These are phyloP conservation scores for Ennomos quercinarius DNA, from an alignment of 2,888 invertebrate genomes.

Conservation along the genomic window DNA sequence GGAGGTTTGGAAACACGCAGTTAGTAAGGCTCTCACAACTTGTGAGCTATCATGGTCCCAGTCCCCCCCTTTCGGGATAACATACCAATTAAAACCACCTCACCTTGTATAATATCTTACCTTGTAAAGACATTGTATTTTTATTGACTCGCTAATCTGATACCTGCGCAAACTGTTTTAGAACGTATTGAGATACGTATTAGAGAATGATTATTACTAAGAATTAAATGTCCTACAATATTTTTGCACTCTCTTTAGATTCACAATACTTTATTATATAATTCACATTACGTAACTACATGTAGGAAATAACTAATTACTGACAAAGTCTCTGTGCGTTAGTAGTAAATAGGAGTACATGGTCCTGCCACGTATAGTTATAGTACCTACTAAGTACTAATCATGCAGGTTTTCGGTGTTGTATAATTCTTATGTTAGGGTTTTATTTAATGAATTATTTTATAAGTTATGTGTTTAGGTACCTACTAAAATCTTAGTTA, in stretches of 20 bases:
- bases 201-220: slow-evolving; percentile 19
- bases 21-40: too few relatives aligned
- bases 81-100: too few relatives aligned
- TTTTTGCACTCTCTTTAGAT: slow-evolving; percentile 54
- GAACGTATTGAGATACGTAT: slow-evolving; percentile 24
- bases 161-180: not conserved
- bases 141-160: not conserved
- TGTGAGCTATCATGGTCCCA: too few relatives aligned
- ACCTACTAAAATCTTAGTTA: slow-evolving; percentile 54
- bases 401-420: slow-evolving; percentile 58
- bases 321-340: slow-evolving; percentile 46
- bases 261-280: slow-evolving; percentile 37
- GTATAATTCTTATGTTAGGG: slow-evolving; percentile 63
- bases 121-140: too few relatives aligned
- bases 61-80: too few relatives aligned
- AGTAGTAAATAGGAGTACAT: slow-evolving; percentile 19
- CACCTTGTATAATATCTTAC: too few relatives aligned
- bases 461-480: slow-evolving; percentile 48
- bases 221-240: slow-evolving; percentile 44
- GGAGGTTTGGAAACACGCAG: too few relatives aligned
- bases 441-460: slow-evolving; percentile 56
- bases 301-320: slow-evolving; percentile 64
- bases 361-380: slow-evolving; percentile 39
- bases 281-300: slow-evolving; percentile 55
- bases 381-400: slow-evolving; percentile 53